Conservation (phyloP, 2,797 vertebrate genomes). For the Luscinia luscinia region DNA sequence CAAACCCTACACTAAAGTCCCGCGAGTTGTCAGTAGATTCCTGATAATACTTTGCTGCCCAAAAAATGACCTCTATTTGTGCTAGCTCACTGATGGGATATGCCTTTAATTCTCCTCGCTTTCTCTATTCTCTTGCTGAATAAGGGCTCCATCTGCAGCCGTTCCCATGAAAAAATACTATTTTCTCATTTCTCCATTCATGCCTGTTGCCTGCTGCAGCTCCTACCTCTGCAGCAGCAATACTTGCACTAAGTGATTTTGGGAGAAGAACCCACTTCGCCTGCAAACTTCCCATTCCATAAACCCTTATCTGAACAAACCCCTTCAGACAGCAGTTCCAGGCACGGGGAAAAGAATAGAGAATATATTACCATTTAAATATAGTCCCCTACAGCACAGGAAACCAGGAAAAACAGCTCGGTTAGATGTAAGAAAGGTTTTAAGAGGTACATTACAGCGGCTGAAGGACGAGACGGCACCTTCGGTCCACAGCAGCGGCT, state of each 20-base stretch:
- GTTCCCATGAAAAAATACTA: background rate
- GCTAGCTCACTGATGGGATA: background rate
- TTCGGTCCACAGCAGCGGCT: background rate
- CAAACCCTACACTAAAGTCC: background rate
- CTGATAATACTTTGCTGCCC: background rate
- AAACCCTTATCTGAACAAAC: background rate
- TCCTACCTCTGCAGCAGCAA: background rate
- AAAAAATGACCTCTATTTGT: rapidly evolving
- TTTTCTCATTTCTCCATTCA: background rate
- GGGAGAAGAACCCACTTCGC: background rate
- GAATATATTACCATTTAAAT: background rate
- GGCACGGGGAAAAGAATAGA: background rate
- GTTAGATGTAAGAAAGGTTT: background rate
- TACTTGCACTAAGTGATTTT: background rate
- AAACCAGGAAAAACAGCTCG: background rate
- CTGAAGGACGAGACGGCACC: background rate
- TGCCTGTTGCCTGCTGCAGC: background rate
- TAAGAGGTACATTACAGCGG: background rate
- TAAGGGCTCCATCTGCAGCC: rapidly evolving
- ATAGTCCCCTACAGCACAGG: rapidly evolving
- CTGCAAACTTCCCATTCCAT: background rate
- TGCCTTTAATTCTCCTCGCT: background rate
- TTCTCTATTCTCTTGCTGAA: background rate
- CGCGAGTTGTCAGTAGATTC: background rate
- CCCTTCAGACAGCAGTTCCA: background rate